phyloP scores from a whole-genome alignment of 2,888 invertebrate species.

The Rhagium mordax region DNA sequence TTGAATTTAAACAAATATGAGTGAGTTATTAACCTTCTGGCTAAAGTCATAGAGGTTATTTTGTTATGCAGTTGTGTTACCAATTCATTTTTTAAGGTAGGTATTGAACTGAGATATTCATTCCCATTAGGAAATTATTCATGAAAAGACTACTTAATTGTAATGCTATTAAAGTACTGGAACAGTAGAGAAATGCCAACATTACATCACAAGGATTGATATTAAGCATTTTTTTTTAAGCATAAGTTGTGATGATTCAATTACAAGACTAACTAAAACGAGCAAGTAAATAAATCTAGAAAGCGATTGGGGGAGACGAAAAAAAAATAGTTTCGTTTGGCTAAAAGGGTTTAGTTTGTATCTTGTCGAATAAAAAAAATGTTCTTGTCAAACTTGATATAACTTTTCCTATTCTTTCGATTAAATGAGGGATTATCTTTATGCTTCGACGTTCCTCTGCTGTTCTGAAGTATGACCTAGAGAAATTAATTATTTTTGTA shows the following conservation, averaged over 20 bases:
- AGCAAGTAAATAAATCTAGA: slow-evolving; percentile 1
- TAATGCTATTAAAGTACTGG: neutral
- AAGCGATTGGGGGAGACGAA: neutral
- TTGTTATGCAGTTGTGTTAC: slow-evolving; percentile 40
- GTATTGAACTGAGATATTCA: slow-evolving; percentile 42
- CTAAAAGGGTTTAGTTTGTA: neutral
- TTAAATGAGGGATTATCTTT: slow-evolving; percentile 2
- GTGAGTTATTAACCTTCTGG: slow-evolving; percentile 5
- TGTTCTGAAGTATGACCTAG: slow-evolving; percentile 27
- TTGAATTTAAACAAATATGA: slow-evolving; percentile 40
- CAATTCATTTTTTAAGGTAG: slow-evolving; percentile 37
- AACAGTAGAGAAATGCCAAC: slow-evolving; percentile 6
- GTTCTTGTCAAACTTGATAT: neutral
- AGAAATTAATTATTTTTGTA: slow-evolving; percentile 52
- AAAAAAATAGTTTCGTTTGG: neutral
- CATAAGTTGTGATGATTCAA: too few relatives aligned
- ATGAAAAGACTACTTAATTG: slow-evolving; percentile 33
- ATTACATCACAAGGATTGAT: too few relatives aligned
- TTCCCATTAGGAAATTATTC: slow-evolving; percentile 38
- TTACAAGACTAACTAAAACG: too few relatives aligned
- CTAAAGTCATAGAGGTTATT: neutral
- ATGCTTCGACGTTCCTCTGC: neutral
- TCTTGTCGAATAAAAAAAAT: slow-evolving; percentile 5
- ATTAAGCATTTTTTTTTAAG: too few relatives aligned
- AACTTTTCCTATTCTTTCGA: neutral